Evolutionary conservation across 2,113 vertebrate genomes (phyloP).

Genomic region (Rhabdornis inornatus): DNA sequence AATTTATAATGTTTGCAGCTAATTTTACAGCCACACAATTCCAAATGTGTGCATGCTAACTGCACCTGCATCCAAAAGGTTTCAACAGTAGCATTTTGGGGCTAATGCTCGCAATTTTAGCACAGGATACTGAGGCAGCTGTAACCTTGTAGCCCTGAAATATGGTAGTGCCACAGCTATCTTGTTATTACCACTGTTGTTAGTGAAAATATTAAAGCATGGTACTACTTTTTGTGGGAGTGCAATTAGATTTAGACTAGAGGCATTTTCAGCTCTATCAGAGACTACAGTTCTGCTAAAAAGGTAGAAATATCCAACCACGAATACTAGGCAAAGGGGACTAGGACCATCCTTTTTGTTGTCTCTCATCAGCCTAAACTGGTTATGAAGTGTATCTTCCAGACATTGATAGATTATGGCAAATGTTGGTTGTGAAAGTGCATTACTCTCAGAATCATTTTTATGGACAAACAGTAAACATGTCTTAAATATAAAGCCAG

Average conservation of each 20-base stretch:
- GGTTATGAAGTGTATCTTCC: background rate
- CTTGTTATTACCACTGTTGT: background rate
- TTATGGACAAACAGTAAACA: background rate
- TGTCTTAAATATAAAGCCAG: background rate
- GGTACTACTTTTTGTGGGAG: background rate
- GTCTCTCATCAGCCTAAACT: background rate
- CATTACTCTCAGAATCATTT: background rate
- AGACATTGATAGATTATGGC: background rate
- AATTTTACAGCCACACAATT: background rate
- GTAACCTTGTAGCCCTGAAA: background rate
- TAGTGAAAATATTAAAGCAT: background rate
- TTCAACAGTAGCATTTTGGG: background rate
- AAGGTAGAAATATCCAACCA: background rate
- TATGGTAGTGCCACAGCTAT: rapidly evolving
- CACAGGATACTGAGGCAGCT: background rate
- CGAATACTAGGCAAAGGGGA: rapidly evolving
- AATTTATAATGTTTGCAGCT: background rate
- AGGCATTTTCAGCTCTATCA: background rate
- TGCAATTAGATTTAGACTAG: background rate
- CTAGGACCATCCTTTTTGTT: background rate
- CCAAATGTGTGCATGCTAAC: rapidly evolving
- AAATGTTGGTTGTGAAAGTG: background rate
- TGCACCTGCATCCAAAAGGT: background rate
- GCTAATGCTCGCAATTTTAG: background rate
- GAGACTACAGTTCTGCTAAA: background rate